Evolutionary conservation across 1,140 invertebrate species (phyloP), one percentile per base, ranked within the genome.

Genomic region (Diachasma alloeum): DNA sequence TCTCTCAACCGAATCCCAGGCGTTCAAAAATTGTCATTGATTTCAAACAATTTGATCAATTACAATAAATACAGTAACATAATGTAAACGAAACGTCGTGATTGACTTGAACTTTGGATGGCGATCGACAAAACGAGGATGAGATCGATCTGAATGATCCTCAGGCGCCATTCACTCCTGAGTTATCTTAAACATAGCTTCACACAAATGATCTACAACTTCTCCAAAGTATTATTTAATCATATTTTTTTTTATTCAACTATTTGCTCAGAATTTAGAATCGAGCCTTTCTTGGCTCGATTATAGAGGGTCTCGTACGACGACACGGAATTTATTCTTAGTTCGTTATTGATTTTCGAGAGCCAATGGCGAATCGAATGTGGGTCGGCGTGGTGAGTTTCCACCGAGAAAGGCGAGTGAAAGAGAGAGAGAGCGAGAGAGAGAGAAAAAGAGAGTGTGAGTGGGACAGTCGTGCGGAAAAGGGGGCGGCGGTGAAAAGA

Each of bases 1-100:
- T 87, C 83, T 87, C 86, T 85, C 84, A 81, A 81, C 66, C 74
- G 63, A 79, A 37, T 76, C 37, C 53, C 71, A 79, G 15, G 36
- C 53, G 24, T 76, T 66, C 68, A 66, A 2, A 31, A 31, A 67
- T n/a, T 36, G 46, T 69, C 17, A 15, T 69, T 44, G 37, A 24
- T 42, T 74, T 66, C 19, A 10, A 44, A 44, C 3, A 42, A n/a
- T 74, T 66, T 39, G 3, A 31, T 59, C n/a, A 66, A 31, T 26
- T 66, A n/a, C 31, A 31, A 31, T 74, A 46, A 46, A n/a, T 46
- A 70, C 13, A 56, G 10, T 44, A 22, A 36, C 9, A 75, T 13
- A 37, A 68, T 68, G 22, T 68, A 68, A 19, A 68, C n/a, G 59
- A 37, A 68, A 68, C 66, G 36, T 68, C 4, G 66, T 68, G 66